Evolutionary conservation across 1,140 invertebrate species (phyloP), one percentile per base, ranked within the genome.

Genomic region (Phymastichus coffea): DNA sequence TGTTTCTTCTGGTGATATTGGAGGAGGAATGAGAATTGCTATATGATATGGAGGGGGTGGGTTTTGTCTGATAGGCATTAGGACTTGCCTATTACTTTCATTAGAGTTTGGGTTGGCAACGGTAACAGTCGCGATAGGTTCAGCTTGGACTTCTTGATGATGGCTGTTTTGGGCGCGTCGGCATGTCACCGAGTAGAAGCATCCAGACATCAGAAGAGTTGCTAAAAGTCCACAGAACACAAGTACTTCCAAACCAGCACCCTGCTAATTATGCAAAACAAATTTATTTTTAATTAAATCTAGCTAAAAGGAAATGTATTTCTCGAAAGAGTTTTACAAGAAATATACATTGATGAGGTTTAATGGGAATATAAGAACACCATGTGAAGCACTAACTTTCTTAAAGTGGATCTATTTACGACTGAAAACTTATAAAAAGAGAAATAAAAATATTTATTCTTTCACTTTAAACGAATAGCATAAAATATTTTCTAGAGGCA

Each of bases 31-130:
- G 46, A 86, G 77, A 49, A 87, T 83, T 7, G 86, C 86, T 74
- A 87, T 85, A 71, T 87, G 85, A 77, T 87, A 87, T 4, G 86
- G 86, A 8, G 86, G 85, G 15, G 85, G 85, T 17, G 82, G 67
- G 57, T 72, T 73, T 35, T 69, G 70, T 12, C 69, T 64, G 22
- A 69, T 49, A 28, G 58, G 51, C 17, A 66, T 40, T n/a, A 67
- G 61, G 48, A 72, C 60, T 38, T 65, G 68, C 61, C 65, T 64
- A 37, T 66, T 60, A 56, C 44, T 71, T 61, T 71, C 69, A 22
- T 61, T 65, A 25, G 59, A 55, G 19, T 64, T 56, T 23, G 65
- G 44, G 40, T 60, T 72, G 8, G 57, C 33, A 52, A 63, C 41
- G 38, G 68, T 67, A 19, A 70, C 23, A 17, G 63, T 64, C 7